Conservation (phyloP, 2,888 invertebrate genomes). For the Sarcophaga variegata region DNA sequence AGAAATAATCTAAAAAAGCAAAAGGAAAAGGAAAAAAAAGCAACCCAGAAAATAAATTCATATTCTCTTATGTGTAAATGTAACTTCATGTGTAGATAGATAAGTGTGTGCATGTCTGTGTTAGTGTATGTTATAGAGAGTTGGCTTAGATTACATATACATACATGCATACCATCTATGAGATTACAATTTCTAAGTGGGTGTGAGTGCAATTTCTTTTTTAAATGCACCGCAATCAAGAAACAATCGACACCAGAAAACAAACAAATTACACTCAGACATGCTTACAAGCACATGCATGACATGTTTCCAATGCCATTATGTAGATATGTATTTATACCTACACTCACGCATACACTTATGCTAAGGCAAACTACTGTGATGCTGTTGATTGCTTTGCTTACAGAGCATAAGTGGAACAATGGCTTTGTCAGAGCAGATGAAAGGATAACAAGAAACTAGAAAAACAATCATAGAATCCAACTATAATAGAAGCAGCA, state of each 20-base stretch:
- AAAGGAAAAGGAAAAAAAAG: too few species aligned
- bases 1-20: slow-evolving; percentile 47
- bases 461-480: slow-evolving; percentile 10
- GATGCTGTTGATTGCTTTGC: slow-evolving; percentile 66
- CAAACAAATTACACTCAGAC: slow-evolving; percentile 65
- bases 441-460: slow-evolving; percentile 66
- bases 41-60: neutral
- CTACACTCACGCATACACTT: neutral
- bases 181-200: slow-evolving; percentile 17
- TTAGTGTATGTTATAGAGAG: neutral
- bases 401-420: slow-evolving; percentile 61
- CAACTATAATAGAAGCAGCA: slow-evolving; percentile 8
- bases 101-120: neutral
- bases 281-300: slow-evolving; percentile 27
- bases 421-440: slow-evolving; percentile 49
- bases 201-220: slow-evolving; percentile 62
- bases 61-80: slow-evolving; percentile 17
- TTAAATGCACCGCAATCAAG: slow-evolving; percentile 74
- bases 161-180: neutral
- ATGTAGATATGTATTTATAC: too few species aligned
- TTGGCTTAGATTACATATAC: neutral
- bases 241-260: slow-evolving; percentile 78
- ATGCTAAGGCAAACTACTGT: slow-evolving; percentile 36
- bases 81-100: neutral
- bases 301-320: slow-evolving; percentile 10